Evolutionary conservation across 2,888 invertebrate species (phyloP).

Genomic region (Globia sparganii): DNA sequence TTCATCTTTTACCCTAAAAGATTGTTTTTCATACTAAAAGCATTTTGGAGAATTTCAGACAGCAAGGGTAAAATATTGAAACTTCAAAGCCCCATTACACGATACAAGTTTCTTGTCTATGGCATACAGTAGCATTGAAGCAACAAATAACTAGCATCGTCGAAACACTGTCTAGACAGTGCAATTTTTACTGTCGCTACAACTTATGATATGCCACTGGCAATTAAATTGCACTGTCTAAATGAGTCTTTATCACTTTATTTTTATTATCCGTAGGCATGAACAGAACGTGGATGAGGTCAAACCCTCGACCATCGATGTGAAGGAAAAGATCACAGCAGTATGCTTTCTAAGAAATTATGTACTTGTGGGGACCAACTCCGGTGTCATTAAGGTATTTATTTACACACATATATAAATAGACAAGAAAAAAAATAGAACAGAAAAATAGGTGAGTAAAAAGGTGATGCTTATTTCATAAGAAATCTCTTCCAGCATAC

Average conservation of each 20-base stretch:
- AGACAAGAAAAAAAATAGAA: too few relatives aligned
- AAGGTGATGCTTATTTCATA: too few relatives aligned
- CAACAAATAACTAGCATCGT: neutral
- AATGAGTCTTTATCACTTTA: neutral
- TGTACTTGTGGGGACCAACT: conserved; percentile 83
- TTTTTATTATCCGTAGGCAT: conserved; percentile 75
- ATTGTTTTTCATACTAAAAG: neutral
- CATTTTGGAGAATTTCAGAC: neutral
- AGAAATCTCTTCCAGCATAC: too few relatives aligned
- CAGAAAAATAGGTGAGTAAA: too few relatives aligned
- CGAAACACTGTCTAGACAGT: neutral
- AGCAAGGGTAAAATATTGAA: neutral
- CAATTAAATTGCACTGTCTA: neutral
- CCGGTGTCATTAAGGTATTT: conserved; percentile 84
- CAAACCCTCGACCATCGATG: conserved; percentile 88
- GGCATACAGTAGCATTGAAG: neutral
- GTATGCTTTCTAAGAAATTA: conserved; percentile 90
- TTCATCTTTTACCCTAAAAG: neutral
- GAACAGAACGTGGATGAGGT: conserved; percentile 87
- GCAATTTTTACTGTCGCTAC: neutral
- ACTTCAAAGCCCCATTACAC: neutral
- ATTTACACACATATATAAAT: too few relatives aligned
- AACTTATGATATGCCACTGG: neutral
- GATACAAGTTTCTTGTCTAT: neutral
- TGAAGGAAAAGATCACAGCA: conserved; percentile 89